Evolutionary conservation across 2,888 invertebrate species (phyloP), one percentile per base, ranked within the genome.

Genomic region (Synanthedon myopaeformis): DNA sequence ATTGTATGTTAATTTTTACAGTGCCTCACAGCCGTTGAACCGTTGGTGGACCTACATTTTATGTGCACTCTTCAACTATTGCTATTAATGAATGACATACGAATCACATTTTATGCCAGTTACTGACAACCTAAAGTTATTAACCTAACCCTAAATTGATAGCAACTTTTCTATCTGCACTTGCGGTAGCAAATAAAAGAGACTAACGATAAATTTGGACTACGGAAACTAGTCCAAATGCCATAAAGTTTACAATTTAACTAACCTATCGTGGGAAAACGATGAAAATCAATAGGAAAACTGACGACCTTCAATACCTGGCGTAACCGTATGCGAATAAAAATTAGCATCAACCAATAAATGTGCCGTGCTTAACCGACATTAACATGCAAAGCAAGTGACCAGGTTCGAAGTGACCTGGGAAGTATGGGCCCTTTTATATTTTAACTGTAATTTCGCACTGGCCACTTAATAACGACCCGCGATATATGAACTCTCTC

Each of bases 1-100:
- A 73, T 72, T 72, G 73, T 73, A 74, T 72, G 73, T 61, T 70
- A 72, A 74, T 74, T 62, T 62, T 59, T 62, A 61, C 59, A 59
- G 57, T 56, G 41, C 19, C 12, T 35, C n/a, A 41, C 35, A 23
- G 49, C 17, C 23, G 17, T 35, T 41, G 51, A 19, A 51, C 60
- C 54, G 56, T 54, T 54, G 59, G 53, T 55, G 50, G 57, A 61
- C 61, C 62, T 57, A 62, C 60, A 64, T 65, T 56, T 61, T 58
- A 56, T 51, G 12, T 54, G 50, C 35, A 14, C 35, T 35, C 52
- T 50, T 57, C 49, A 53, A 54, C 53, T 51, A 49, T 49, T 49
- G 49, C 17, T 19, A 17, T 49, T n/a, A 8, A 45, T 5, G 35
- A 35, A 35, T 35, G 10, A 35, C 10, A 35, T 35, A 35, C 35